Conservation (phyloP, 2,113 vertebrate genomes). For the Probosciger aterrimus region DNA sequence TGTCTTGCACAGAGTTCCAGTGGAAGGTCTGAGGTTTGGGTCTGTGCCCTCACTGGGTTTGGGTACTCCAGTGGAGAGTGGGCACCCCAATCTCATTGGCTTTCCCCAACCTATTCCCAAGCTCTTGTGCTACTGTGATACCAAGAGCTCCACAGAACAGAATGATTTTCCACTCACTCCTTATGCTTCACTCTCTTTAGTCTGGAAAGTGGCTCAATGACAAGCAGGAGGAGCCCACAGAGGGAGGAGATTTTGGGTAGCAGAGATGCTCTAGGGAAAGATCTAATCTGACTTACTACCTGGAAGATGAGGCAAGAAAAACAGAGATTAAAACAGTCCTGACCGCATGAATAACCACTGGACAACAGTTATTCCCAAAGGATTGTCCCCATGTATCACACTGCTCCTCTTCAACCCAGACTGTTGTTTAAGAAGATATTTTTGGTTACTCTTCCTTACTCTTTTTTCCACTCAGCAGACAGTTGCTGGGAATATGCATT, state of each 20-base stretch:
- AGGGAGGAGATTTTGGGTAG: background rate
- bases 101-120: background rate
- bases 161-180: background rate
- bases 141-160: fast-evolving
- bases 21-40: background rate
- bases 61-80: background rate
- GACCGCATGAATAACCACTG: background rate
- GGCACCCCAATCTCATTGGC: fast-evolving
- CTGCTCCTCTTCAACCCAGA: background rate
- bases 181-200: background rate
- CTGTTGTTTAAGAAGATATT: background rate
- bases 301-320: background rate
- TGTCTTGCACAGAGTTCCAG: background rate
- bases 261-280: background rate
- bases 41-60: background rate
- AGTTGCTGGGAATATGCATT: background rate
- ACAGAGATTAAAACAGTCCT: background rate
- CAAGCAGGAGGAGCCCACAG: background rate
- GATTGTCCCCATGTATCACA: background rate
- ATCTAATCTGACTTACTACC: background rate
- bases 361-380: background rate
- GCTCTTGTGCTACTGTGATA: background rate
- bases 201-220: background rate
- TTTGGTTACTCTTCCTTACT: background rate
- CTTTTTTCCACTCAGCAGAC: background rate